Conservation (phyloP, 2,888 invertebrate species). For the Lepidochitona cinerea region DNA sequence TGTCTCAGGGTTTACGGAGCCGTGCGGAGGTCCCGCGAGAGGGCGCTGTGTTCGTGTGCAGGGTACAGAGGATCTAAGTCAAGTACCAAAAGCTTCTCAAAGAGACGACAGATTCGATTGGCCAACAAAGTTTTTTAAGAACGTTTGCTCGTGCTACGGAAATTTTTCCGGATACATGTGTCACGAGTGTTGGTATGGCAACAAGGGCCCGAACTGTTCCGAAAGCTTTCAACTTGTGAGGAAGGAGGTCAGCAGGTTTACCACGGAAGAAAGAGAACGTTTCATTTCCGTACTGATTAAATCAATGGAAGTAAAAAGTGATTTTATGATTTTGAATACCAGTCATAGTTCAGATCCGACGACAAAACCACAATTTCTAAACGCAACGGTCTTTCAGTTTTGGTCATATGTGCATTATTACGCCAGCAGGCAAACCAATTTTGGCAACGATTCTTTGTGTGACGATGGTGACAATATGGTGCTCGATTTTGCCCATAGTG, state of each 20-base stretch:
- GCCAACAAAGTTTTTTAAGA: background rate
- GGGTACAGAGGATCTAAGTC: background rate
- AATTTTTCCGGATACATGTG: constrained; percentile 3
- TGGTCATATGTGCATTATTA: constrained; percentile 13
- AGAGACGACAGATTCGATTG: constrained; percentile 4
- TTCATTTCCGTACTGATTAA: background rate
- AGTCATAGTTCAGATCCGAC: background rate
- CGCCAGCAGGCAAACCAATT: constrained; percentile 7
- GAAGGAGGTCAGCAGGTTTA: background rate
- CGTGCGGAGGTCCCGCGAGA: background rate
- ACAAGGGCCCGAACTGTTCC: background rate
- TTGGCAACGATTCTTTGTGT: background rate
- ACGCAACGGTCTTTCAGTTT: constrained; percentile 10
- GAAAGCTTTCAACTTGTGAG: background rate
- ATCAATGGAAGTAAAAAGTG: background rate
- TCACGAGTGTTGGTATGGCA: constrained; percentile 3
- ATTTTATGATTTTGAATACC: constrained; percentile 17
- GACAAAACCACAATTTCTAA: background rate
- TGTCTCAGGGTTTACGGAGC: background rate
- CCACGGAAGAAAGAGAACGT: background rate
- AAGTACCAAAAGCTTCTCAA: background rate
- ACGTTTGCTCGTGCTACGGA: background rate
- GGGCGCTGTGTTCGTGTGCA: background rate
- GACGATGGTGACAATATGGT: background rate
- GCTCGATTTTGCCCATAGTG: constrained; percentile 6